Conservation (phyloP, 2,797 vertebrate genomes). For the Eutrigla gurnardus region DNA sequence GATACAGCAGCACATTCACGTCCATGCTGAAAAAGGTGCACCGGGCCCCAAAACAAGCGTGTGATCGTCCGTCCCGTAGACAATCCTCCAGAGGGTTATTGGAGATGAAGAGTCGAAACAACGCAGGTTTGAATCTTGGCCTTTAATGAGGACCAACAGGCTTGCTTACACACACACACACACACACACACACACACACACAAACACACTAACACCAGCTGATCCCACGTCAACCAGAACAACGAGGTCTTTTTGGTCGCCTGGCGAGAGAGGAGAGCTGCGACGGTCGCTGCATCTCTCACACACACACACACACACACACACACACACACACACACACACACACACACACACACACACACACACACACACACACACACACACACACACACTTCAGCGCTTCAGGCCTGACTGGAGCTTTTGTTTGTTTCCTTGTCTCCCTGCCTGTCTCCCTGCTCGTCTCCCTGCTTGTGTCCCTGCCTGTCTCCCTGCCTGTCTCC, state of each 20-base stretch:
- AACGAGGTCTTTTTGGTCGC: conserved; percentile 65
- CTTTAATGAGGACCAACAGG: conserved; percentile 55
- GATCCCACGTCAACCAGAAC: conserved; percentile 65
- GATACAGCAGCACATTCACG: conserved; percentile 14
- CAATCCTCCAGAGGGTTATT: not conserved
- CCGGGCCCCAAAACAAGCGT: conserved; percentile 13
- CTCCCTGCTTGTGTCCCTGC: too few relatives aligned
- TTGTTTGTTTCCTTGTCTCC: conserved; percentile 74
- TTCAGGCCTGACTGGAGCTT: conserved; percentile 76
- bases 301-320: conserved; percentile 57
- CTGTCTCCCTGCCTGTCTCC: too few relatives aligned
- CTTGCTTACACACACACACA: conserved; percentile 12
- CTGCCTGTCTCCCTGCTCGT: conserved; percentile 7
- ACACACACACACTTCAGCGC: conserved; percentile 52
- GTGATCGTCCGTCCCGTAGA: not conserved
- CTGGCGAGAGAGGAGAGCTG: conserved; percentile 61
- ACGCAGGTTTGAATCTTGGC: conserved; percentile 30
- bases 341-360: conserved; percentile 61
- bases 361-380: conserved; percentile 56
- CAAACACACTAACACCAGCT: conserved; percentile 40
- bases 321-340: conserved; percentile 61
- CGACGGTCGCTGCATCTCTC: conserved; percentile 49
- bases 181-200: conserved; percentile 28
- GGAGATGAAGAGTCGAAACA: conserved; percentile 8
- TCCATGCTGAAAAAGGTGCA: conserved; percentile 21